Conservation (phyloP, 2,797 vertebrate genomes). For the Cossypha caffra region DNA sequence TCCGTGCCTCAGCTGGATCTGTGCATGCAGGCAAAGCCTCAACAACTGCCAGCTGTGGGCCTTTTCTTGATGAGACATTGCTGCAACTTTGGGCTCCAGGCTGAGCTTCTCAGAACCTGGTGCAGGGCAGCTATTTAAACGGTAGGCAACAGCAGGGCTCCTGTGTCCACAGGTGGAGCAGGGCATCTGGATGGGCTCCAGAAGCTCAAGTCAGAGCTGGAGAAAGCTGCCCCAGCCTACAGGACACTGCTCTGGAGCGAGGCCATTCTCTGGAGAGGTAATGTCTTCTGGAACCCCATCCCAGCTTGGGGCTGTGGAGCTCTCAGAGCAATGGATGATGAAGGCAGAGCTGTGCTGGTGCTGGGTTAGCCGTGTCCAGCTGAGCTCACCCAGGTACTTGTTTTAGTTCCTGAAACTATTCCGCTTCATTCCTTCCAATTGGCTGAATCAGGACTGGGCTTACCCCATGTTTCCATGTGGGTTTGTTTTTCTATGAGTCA, state of each 20-base stretch:
- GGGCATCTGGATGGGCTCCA: rapidly evolving
- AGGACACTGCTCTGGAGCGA: rapidly evolving
- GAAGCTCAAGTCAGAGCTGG: rapidly evolving
- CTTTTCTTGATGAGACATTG: not conserved
- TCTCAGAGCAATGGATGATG: not conserved
- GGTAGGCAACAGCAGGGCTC: not conserved
- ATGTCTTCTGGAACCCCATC: not conserved
- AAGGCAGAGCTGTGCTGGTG: not conserved
- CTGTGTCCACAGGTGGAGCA: rapidly evolving
- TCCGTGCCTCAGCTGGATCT: not conserved
- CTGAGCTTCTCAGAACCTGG: not conserved
- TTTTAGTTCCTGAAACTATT: not conserved
- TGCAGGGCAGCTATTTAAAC: rapidly evolving
- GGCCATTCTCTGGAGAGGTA: not conserved
- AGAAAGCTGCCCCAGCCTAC: not conserved
- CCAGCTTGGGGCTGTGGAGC: not conserved
- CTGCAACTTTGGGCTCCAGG: not conserved
- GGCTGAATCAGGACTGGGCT: not conserved
- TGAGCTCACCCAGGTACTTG: not conserved
- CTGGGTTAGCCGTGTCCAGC: not conserved
- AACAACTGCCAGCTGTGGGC: not conserved
- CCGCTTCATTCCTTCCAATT: not conserved
- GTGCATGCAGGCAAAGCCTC: not conserved
- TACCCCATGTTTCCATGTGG: not conserved
- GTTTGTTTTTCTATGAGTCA: not conserved